Percentiles rank a stretch among this genome's conserved stretches.
phyloP scores from a whole-genome alignment of 2,797 vertebrate genomes.

The Pelochelys cantorii region DNA sequence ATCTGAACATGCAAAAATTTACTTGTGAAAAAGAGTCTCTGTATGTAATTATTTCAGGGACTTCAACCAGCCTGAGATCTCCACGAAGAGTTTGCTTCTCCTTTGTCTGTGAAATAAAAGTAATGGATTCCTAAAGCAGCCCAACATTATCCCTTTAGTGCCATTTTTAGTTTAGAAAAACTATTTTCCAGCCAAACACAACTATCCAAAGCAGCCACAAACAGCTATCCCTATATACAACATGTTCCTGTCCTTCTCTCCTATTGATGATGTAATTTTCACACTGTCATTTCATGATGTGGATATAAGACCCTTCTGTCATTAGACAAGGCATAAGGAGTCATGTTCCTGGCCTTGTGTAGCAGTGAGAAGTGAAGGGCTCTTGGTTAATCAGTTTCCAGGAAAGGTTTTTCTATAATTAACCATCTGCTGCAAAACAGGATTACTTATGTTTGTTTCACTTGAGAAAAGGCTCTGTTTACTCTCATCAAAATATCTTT shows the following conservation, averaged over 20 bases:
- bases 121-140: not conserved
- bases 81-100: too few relatives aligned
- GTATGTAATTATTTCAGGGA: not conserved
- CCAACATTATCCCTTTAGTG: not conserved
- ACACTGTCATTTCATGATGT: slow-evolving; percentile 14
- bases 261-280: slow-evolving; percentile 37
- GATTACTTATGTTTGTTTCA: slow-evolving; percentile 71
- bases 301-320: not conserved
- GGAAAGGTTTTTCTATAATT: slow-evolving; percentile 62
- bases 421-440: slow-evolving; percentile 54
- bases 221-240: slow-evolving; percentile 17
- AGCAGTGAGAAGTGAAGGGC: slow-evolving; percentile 58
- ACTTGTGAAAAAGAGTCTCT: not conserved
- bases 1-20: not conserved
- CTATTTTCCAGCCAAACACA: slow-evolving; percentile 26
- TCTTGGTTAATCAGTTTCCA: slow-evolving; percentile 57
- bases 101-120: not conserved
- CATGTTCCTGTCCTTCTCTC: not conserved
- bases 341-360: slow-evolving; percentile 27
- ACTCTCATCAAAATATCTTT: slow-evolving; percentile 41
- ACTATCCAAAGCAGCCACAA: slow-evolving; percentile 43
- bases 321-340: slow-evolving; percentile 25
- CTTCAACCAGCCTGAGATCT: too few relatives aligned
- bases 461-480: slow-evolving; percentile 64
- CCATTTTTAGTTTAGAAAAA: slow-evolving; percentile 41